Percentiles rank a stretch among this genome's conserved stretches.
These are phyloP conservation scores for Serripes groenlandicus DNA, from an alignment of 2,888 invertebrate genomes.

Conservation along the genomic window DNA sequence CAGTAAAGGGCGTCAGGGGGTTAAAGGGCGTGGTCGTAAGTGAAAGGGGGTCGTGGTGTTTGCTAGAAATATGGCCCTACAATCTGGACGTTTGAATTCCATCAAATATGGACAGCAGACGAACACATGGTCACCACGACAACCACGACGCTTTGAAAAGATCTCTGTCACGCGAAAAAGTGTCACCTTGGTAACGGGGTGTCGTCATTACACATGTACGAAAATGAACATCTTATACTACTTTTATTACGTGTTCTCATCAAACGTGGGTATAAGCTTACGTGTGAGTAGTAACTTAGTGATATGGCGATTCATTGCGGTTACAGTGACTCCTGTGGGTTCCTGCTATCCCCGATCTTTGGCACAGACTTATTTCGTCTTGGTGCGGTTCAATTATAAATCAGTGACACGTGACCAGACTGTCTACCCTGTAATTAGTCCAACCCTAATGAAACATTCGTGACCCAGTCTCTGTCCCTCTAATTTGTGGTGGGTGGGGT, in stretches of 20 bases:
- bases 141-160: constrained; percentile 10
- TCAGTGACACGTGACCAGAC: constrained; percentile 65
- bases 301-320: no score
- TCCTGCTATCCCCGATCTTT: no score
- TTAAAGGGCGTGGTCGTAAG: not conserved
- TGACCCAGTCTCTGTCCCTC: constrained; percentile 61
- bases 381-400: constrained; percentile 65
- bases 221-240: no score
- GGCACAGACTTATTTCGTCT: no score
- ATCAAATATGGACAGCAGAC: constrained; percentile 3
- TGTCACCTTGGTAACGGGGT: no score
- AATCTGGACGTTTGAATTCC: not conserved
- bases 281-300: no score
- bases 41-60: no score
- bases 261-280: no score
- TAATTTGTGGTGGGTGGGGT: constrained; percentile 69
- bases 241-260: no score
- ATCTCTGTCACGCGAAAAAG: no score
- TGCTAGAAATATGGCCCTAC: not conserved
- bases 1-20: not conserved
- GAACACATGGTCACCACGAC: constrained; percentile 23
- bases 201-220: no score
- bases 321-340: no score
- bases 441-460: constrained; percentile 61
- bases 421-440: constrained; percentile 61